phyloP scores from a whole-genome alignment of 1,140 invertebrate genomes.

The Arion vulgaris region DNA sequence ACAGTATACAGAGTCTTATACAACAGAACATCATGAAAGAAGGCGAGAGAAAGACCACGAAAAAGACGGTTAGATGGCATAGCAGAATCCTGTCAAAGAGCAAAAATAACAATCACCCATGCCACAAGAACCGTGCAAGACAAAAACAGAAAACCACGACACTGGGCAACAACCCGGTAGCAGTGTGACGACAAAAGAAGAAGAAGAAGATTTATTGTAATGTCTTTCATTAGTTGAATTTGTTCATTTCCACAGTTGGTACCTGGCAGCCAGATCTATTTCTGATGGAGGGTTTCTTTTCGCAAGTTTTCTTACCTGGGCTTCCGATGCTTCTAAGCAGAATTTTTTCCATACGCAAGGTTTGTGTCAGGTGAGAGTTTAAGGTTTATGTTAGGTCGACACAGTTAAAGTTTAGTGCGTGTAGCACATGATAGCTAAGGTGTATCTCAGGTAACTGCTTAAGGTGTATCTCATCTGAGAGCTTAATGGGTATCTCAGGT shows the following conservation, averaged over 20 bases:
- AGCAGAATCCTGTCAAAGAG: too few species aligned
- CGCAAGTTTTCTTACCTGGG: constrained; percentile 63
- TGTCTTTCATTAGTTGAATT: too few species aligned
- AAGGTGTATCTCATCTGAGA: not conserved
- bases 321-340: constrained; percentile 74
- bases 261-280: constrained; percentile 75
- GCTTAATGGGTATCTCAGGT: not conserved
- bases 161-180: too few species aligned
- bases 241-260: constrained; percentile 70
- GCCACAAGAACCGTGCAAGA: too few species aligned
- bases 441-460: not conserved
- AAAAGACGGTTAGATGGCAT: too few species aligned
- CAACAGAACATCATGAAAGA: too few species aligned
- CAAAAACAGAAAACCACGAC: too few species aligned
- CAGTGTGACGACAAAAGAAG: too few species aligned
- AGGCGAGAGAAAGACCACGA: too few species aligned
- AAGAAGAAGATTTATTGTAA: too few species aligned
- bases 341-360: constrained; percentile 57
- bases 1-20: too few species aligned
- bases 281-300: constrained; percentile 76
- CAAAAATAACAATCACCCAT: too few species aligned
- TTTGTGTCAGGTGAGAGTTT: constrained; percentile 59
- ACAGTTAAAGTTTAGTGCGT: not conserved
- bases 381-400: not conserved
- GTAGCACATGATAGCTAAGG: not conserved